Conservation (phyloP, 2,888 invertebrate genomes). For the Drosophila parthenogenetica region DNA sequence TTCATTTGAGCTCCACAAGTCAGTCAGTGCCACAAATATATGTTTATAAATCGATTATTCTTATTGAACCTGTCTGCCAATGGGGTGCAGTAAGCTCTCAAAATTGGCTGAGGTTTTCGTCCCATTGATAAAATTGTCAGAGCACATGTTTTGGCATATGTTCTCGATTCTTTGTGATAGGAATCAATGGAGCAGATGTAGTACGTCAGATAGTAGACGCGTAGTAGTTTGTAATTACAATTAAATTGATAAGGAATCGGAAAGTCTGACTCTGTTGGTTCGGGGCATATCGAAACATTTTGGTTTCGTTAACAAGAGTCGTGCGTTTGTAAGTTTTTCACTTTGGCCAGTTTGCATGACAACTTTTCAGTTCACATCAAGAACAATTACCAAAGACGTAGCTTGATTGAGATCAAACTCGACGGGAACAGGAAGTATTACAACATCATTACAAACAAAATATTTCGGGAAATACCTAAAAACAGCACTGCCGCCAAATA, state of each 20-base stretch:
- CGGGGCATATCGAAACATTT: constrained; percentile 7
- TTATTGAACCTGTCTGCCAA: not conserved
- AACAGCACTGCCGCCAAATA: not conserved
- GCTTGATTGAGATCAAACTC: constrained; percentile 9
- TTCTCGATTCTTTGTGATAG: constrained; percentile 30
- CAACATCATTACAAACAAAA: not conserved
- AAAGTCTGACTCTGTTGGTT: not conserved
- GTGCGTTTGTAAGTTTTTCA: constrained; percentile 8
- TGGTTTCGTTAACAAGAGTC: constrained; percentile 22
- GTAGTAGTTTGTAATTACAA: constrained; percentile 42
- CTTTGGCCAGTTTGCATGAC: constrained; percentile 4
- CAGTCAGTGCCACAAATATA: not conserved
- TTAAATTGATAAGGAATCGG: constrained; percentile 55
- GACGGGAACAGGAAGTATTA: constrained; percentile 1
- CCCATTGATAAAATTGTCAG: constrained; percentile 26
- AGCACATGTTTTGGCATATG: constrained; percentile 19
- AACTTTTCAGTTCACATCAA: constrained; percentile 26
- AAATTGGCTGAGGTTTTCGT: not conserved
- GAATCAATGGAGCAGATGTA: constrained; percentile 29
- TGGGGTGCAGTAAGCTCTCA: not conserved
- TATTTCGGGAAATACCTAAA: not conserved
- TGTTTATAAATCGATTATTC: not conserved
- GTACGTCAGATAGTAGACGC: constrained; percentile 11
- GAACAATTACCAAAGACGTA: constrained; percentile 35
- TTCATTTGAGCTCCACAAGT: no score